Conservation (phyloP, 2,797 vertebrate species). For the Chaetodon trifasciatus region DNA sequence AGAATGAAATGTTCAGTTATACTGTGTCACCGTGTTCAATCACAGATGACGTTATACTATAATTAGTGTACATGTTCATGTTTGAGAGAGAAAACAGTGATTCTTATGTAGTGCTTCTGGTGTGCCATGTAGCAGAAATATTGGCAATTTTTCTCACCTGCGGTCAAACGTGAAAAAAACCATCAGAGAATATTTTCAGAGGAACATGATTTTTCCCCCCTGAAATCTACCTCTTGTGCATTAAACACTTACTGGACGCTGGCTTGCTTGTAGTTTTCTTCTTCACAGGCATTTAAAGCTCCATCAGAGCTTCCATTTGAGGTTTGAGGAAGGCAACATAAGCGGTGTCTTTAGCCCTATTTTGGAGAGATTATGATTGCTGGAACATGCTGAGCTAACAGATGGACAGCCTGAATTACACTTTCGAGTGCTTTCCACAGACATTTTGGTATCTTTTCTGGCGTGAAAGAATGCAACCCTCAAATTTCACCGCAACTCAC, state of each 20-base stretch:
- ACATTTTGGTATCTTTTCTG: slow-evolving; percentile 3
- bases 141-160: neutral
- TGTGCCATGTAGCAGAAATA: neutral
- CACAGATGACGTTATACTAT: neutral
- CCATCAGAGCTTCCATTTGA: neutral
- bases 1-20: neutral
- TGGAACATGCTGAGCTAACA: neutral
- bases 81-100: neutral
- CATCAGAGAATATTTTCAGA: neutral
- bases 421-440: neutral
- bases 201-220: neutral
- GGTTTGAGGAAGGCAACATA: neutral
- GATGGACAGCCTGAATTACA: neutral
- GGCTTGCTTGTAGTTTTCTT: neutral
- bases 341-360: neutral
- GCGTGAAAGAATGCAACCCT: neutral
- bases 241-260: neutral
- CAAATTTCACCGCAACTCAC: neutral
- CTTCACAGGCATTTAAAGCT: neutral
- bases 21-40: neutral
- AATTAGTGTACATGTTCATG: neutral
- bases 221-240: neutral
- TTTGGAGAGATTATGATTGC: neutral
- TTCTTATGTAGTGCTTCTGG: neutral
- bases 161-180: neutral